phyloP scores from a whole-genome alignment of 2,113 vertebrate genomes.

The Eidolon helvum region DNA sequence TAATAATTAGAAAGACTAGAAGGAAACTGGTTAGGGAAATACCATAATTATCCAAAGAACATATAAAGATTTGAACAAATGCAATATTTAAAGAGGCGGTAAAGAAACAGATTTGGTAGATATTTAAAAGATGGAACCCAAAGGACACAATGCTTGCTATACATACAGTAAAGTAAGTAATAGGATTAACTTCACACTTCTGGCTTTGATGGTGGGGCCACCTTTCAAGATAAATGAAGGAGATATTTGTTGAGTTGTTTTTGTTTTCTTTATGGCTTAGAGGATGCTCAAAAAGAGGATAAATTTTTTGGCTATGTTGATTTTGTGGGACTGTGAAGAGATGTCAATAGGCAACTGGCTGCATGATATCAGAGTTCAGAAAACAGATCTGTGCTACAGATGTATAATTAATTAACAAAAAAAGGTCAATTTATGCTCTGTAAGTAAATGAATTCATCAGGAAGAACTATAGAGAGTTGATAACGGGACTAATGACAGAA shows the following conservation, averaged over 20 bases:
- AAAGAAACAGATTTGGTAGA: background rate
- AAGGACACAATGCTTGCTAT: background rate
- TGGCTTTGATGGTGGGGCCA: background rate
- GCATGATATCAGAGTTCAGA: background rate
- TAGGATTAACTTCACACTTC: background rate
- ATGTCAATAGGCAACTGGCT: background rate
- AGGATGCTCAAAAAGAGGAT: background rate
- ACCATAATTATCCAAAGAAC: background rate
- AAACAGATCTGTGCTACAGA: background rate
- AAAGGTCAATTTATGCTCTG: background rate
- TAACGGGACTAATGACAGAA: background rate
- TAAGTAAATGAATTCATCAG: background rate
- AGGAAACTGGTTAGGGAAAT: background rate
- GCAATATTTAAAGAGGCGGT: background rate
- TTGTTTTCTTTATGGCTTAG: background rate
- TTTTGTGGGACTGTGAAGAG: background rate
- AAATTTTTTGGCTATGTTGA: background rate
- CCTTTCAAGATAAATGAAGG: constrained; percentile 10
- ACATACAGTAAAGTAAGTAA: background rate
- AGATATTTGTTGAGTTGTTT: background rate
- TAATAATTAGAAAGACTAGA: background rate
- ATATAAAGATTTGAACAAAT: constrained; percentile 21
- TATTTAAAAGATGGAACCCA: background rate
- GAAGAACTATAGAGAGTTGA: background rate
- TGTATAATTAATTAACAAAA: background rate